Base-by-base conservation (phyloP, 2,888 invertebrate species). In the Epistrophella euchroma region DNA sequence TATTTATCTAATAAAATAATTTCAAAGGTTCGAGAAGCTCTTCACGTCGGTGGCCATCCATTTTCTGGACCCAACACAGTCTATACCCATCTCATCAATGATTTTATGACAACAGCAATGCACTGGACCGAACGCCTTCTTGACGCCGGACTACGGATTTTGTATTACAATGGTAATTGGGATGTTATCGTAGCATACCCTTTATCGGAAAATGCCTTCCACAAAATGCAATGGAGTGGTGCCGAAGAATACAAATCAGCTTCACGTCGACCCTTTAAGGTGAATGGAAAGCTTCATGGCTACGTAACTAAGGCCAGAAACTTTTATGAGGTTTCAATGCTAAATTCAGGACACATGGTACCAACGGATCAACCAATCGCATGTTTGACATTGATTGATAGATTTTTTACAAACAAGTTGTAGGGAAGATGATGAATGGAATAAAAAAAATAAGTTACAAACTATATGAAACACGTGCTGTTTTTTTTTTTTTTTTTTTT, bases 111-210 rank as follows among this genome's bases (percentile, higher is more conserved):
- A 15, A 94, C 94, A 28, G 94, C 94, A 2, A 95, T 94, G 89
- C 91, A 91, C 81, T 94, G 94, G 93, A 91, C 94, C 0, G 93
- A 94, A 87, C 93, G 93, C 77, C 89, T 94, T 4, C 88, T 94
- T 15, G 93, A 94, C 83, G 93, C 94, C 92, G 94, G 90, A 88
- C 93, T 89, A 88, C 89, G 94, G 84, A 88, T 90, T 15, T 87
- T 89, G 88, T 89, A 88, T 71, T 89, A 89, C 90, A 94, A 93
- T 88, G 94, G 94, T 13, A 94, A 94, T 88, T 90, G 94, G 89
- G 95, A 96, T 90, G 94, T 96, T 83, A 95, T 95, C 58, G 94
- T 95, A 15, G 95, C 95, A 0, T 94, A 95, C 88, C 94, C 95
- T 40, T 93, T 95, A 7, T 95, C 95, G 0, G 93, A 95, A 77